Evolutionary conservation across 92 coral and sea anemone genomes (phyloP), one percentile per base, ranked within the genome.

Genomic region (Blastomussa wellsi): DNA sequence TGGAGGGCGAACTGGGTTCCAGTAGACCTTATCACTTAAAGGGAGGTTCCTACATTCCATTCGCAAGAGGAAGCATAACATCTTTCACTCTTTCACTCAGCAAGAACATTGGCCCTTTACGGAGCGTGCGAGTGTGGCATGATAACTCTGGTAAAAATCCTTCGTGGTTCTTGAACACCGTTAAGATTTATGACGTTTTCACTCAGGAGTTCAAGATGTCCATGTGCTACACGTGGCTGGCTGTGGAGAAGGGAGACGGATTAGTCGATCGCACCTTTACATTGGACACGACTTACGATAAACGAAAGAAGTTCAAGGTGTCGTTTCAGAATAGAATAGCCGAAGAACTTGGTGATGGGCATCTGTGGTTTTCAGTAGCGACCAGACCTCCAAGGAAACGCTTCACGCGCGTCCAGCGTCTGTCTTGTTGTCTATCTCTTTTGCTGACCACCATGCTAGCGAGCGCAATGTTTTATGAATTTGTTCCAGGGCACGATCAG

Each of bases 401-500:
- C 36, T 93, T 93, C 72, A 91, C 97, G 2, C 88, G 97, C 49
- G 88, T 91, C 24, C 97, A 93, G 62, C 92, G 97, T 0, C 80
- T 89, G 11, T 89, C 94, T 5, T 93, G 97, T 62, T 93, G 97
- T 59, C 81, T 86, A 42, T 89, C 93, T 0, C 78, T 93, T 37
- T 68, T 91, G 60, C 79, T 89, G 39, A 88, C 89, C 57, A 90
- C 92, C 35, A 93, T 91, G 94, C 74, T 93, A 35, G 92, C 89
- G 14, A 91, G 89, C 44, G 97, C 97, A 57, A 93, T 93, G 97
- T 93, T 93, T 82, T 93, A 93, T 49, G 69, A 82, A 69, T 44
- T 31, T 28, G 78, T 75, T 20, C 77, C 71, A 75, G 42, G 72
- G 74, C 22, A 24, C 24, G 14, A 77, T 79, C 36, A 26, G 44